A percentile compares a stretch with the other conserved stretches of the same genome.
phyloP scores from a whole-genome alignment of 2,113 vertebrate genomes.

The Gorsachius goisagi region DNA sequence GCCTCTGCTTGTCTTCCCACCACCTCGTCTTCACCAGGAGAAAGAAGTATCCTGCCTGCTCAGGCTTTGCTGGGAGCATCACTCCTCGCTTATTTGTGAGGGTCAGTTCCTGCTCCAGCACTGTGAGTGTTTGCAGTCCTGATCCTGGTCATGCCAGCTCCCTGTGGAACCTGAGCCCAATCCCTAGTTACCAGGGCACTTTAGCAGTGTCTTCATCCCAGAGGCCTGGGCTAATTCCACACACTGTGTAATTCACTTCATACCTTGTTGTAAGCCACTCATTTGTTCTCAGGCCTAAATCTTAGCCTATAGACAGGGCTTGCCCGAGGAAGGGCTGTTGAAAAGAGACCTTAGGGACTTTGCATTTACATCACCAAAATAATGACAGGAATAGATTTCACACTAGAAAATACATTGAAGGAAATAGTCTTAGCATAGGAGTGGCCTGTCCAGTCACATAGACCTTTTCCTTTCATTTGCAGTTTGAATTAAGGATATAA shows the following conservation, averaged over 20 bases:
- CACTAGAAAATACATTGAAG: background rate
- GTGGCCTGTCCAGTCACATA: background rate
- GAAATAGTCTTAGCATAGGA: background rate
- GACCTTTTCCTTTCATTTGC: background rate
- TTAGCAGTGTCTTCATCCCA: background rate
- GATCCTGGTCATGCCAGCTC: background rate
- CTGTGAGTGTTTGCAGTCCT: background rate
- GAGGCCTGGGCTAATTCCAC: background rate
- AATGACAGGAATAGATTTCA: background rate
- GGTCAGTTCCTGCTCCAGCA: background rate
- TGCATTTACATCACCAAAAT: background rate
- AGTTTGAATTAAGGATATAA: background rate
- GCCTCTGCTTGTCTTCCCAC: background rate
- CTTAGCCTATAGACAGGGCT: background rate
- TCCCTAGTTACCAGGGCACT: too few species aligned
- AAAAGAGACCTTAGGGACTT: background rate
- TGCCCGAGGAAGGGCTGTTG: background rate
- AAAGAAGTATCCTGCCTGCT: background rate
- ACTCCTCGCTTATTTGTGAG: background rate
- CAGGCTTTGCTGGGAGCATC: background rate
- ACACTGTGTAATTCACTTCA: background rate
- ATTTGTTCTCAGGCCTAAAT: background rate
- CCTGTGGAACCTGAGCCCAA: background rate
- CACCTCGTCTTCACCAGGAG: background rate
- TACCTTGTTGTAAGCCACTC: background rate